A percentile compares a stretch with the other conserved stretches of the same genome.
Evolutionary conservation across 2,797 vertebrate species (phyloP).

Genomic region (Nyctalus aviator): DNA sequence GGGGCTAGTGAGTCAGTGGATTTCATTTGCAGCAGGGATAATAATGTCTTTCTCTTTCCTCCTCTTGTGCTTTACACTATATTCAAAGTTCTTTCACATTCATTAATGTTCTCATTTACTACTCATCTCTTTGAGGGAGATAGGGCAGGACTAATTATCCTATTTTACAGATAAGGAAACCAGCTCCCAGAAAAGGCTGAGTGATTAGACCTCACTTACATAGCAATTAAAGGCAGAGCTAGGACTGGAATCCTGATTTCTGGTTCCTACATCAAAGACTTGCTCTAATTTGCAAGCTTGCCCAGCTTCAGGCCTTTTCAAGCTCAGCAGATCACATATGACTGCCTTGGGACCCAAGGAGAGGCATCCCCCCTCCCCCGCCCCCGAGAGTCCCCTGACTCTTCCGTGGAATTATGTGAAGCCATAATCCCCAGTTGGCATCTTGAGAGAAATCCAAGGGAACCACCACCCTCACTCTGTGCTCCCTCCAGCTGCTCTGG

Average conservation of each 20-base stretch:
- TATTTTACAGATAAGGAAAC: conserved; percentile 72
- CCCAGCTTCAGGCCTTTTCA: background rate
- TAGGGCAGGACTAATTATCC: conserved; percentile 70
- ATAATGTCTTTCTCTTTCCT: conserved; percentile 32
- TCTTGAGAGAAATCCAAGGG: background rate
- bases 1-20: background rate
- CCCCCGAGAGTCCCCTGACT: background rate
- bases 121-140: conserved; percentile 61
- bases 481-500: background rate
- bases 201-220: conserved; percentile 41
- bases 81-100: conserved; percentile 56
- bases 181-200: conserved; percentile 53
- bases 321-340: background rate
- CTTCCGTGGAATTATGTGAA: background rate
- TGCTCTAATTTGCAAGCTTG: background rate
- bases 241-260: conserved; percentile 61
- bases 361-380: too few species aligned
- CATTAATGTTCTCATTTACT: conserved; percentile 63
- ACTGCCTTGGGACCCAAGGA: background rate
- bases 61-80: conserved; percentile 9
- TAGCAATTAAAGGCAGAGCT: conserved; percentile 53
- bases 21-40: background rate
- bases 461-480: background rate
- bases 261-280: background rate
- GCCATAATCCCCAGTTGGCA: background rate